Evolutionary conservation across 1,140 invertebrate species (phyloP).

Genomic region (Teleogryllus occipitalis): DNA sequence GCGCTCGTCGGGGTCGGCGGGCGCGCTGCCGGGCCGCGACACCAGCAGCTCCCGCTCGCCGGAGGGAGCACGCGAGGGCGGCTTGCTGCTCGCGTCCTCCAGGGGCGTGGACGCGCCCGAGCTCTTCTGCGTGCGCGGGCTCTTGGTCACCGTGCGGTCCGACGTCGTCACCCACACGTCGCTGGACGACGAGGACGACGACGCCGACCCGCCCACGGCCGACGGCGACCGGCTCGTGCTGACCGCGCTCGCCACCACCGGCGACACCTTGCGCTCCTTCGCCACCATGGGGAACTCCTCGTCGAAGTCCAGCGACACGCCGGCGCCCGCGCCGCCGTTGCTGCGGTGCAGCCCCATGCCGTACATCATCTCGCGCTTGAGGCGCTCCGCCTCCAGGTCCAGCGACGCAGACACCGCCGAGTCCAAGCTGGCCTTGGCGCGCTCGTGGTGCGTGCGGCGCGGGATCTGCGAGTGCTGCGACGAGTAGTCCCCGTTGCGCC

Average conservation of each 20-base stretch:
- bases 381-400: conserved; percentile 8
- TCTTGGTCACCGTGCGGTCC: conserved; percentile 41
- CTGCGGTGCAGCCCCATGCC: not conserved
- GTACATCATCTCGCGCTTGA: not conserved
- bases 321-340: conserved; percentile 20
- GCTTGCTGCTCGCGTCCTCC: conserved; percentile 15
- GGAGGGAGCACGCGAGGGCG: conserved; percentile 6
- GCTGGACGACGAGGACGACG: conserved; percentile 45
- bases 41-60: conserved; percentile 7
- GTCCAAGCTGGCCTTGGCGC: conserved; percentile 19
- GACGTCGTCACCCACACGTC: conserved; percentile 47
- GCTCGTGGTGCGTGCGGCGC: conserved; percentile 12
- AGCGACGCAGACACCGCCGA: conserved; percentile 15
- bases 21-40: conserved; percentile 44
- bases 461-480: conserved; percentile 17
- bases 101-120: conserved; percentile 43
- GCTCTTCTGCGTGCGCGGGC: conserved; percentile 40
- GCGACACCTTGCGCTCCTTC: conserved; percentile 35
- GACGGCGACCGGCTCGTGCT: conserved; percentile 33
- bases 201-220: conserved; percentile 30
- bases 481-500: conserved; percentile 12
- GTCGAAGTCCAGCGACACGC: conserved; percentile 1
- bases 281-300: conserved; percentile 21
- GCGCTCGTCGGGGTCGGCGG: conserved; percentile 33
- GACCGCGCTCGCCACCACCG: conserved; percentile 30